Evolutionary conservation across 2,888 invertebrate genomes (phyloP), one percentile per base, ranked within the genome.

Genomic region (Drosophila falleni): DNA sequence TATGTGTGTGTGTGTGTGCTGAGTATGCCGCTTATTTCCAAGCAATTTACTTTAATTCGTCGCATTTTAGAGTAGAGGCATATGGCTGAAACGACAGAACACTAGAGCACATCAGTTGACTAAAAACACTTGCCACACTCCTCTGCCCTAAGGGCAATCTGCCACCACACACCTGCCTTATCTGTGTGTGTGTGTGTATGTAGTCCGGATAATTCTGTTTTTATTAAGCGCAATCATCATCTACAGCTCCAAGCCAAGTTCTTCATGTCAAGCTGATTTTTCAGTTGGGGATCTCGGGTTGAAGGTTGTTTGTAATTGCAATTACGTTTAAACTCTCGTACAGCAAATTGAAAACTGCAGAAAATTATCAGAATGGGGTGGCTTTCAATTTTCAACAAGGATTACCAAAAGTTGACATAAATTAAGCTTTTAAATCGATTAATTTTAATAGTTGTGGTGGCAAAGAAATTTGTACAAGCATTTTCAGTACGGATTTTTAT

Each of bases 41-140:
- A 78, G 81, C 85, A 85, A 90, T 90, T 90, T 83, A 80, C 80
- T 89, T 85, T 89, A 87, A 89, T 89, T 84, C 83, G 71, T 76
- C 73, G 71, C 75, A 82, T 81, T 86, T 89, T 84, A 89, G 74
- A 87, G 53, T 56, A 64, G 42, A 59, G 74, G 78, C 78, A 74
- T 80, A 74, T 80, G 71, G 64, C 68, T 58, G 56, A 29, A 55
- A 66, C 55, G 51, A 53, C 35, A 53, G 35, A 54, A 41, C 51
- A 55, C 51, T 58, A 71, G 68, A 70, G 69, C 75, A 37, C 73
- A 79, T 69, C 74, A 77, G 67, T 63, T 56, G 69, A 39, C 60
- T 66, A 55, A 68, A 65, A 74, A 61, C 42, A 51, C 61, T 59
- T 61, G 60, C 56, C 75, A 61, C 63, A 49, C 70, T 53, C 19